phyloP scores from a whole-genome alignment of 1,140 invertebrate genomes.

The Phortica variegata region DNA sequence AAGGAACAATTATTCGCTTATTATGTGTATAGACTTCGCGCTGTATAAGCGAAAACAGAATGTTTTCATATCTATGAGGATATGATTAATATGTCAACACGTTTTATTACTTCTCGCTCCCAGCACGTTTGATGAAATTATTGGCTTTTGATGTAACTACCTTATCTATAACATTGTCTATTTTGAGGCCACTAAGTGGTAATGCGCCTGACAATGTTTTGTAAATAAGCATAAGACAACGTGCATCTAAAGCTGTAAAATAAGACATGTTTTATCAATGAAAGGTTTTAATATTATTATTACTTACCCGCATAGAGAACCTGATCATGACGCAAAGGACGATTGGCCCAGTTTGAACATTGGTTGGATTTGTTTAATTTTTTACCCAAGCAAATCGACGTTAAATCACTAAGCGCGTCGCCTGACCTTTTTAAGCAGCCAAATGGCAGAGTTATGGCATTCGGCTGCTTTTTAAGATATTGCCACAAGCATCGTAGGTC shows the following conservation, averaged over 20 bases:
- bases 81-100: not conserved
- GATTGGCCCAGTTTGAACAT: constrained; percentile 81
- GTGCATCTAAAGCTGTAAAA: constrained; percentile 72
- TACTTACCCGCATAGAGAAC: constrained; percentile 71
- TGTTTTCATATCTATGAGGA: constrained; percentile 18
- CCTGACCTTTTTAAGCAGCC: constrained; percentile 33
- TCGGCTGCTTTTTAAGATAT: constrained; percentile 34
- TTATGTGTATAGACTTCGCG: too few species aligned
- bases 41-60: too few species aligned
- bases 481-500: constrained; percentile 49
- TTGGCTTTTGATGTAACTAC: constrained; percentile 49
- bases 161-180: constrained; percentile 61
- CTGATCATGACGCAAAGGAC: constrained; percentile 73
- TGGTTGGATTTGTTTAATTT: constrained; percentile 78
- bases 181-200: constrained; percentile 57
- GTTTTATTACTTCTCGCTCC: constrained; percentile 26
- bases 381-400: constrained; percentile 69
- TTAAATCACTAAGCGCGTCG: constrained; percentile 65
- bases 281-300: not conserved
- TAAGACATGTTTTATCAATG: too few species aligned
- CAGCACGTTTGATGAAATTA: constrained; percentile 35
- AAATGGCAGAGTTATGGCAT: constrained; percentile 35
- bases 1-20: constrained; percentile 7
- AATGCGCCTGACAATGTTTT: constrained; percentile 60
- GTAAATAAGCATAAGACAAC: constrained; percentile 74